Percentiles rank a stretch among this genome's conserved stretches.
Evolutionary conservation across 2,797 vertebrate genomes (phyloP).

Genomic region (Microctenopoma stevenorrisi): DNA sequence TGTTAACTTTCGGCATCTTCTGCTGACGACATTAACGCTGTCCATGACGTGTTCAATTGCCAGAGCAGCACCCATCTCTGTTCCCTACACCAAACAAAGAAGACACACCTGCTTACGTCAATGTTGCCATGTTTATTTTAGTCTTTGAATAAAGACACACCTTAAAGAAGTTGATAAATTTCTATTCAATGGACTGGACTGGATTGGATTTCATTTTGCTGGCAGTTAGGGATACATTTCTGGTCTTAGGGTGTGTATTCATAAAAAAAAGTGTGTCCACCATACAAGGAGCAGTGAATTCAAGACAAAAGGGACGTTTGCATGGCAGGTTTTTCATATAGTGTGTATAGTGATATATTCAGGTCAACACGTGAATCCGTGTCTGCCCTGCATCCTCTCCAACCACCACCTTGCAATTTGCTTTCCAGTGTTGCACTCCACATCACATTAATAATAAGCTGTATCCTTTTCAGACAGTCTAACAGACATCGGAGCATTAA

Average conservation of each 20-base stretch:
- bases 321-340: too few relatives aligned
- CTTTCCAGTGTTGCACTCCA: too few relatives aligned
- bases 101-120: neutral
- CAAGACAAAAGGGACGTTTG: too few relatives aligned
- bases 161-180: neutral
- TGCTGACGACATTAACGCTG: neutral
- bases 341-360: too few relatives aligned
- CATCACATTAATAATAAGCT: too few relatives aligned
- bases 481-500: too few relatives aligned
- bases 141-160: neutral
- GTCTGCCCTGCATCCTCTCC: too few relatives aligned
- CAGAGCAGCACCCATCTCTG: neutral
- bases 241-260: too few relatives aligned
- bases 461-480: neutral
- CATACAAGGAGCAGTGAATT: too few relatives aligned
- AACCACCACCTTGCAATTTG: too few relatives aligned
- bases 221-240: neutral
- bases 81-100: neutral
- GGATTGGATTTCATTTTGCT: neutral
- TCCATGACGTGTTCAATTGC: neutral
- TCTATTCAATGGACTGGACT: neutral
- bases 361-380: too few relatives aligned
- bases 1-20: neutral
- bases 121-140: neutral
- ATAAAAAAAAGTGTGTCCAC: too few relatives aligned